Percentiles rank a stretch among this genome's conserved stretches.
Evolutionary conservation across 2,113 vertebrate species (phyloP).

Genomic region (Anhinga anhinga): DNA sequence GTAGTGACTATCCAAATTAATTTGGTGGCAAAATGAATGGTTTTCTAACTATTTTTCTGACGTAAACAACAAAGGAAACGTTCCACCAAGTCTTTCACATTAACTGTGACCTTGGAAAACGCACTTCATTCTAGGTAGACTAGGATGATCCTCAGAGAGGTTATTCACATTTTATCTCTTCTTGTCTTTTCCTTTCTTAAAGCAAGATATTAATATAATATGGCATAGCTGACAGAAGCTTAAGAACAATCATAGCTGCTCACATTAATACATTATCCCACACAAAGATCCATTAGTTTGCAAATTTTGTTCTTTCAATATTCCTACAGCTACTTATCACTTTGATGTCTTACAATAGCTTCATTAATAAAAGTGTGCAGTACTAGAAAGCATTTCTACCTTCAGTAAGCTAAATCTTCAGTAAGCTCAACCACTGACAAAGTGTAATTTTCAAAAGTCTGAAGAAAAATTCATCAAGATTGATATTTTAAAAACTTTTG

Average conservation of each 20-base stretch:
- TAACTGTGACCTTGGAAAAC: not conserved
- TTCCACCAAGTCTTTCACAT: not conserved
- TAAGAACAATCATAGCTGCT: not conserved
- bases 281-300: not conserved
- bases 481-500: not conserved
- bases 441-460: not conserved
- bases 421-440: not conserved
- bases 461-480: not conserved
- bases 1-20: not conserved
- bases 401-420: not conserved
- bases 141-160: not conserved
- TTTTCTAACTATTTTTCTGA: not conserved
- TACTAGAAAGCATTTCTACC: not conserved
- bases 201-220: not conserved
- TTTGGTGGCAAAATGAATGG: not conserved
- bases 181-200: not conserved
- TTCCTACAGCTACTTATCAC: not conserved
- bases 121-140: not conserved
- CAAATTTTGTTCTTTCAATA: not conserved
- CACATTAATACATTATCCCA: not conserved
- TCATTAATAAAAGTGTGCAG: not conserved
- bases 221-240: not conserved
- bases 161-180: not conserved
- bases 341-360: not conserved
- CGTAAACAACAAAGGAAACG: not conserved